Evolutionary conservation across 1,140 invertebrate genomes (phyloP).

Genomic region (Nomia melanderi): DNA sequence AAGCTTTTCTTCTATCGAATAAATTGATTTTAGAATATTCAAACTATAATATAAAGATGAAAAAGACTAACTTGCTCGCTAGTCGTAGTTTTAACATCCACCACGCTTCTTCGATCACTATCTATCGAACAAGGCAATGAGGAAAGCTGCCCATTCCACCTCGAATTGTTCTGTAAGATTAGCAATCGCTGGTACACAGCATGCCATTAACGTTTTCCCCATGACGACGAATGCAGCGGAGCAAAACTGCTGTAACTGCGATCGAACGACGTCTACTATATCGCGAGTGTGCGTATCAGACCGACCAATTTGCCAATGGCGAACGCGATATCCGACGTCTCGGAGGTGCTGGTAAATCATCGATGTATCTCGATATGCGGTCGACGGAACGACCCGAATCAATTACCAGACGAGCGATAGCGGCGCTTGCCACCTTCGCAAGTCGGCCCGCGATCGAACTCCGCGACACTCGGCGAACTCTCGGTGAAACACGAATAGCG

Average conservation of each 20-base stretch:
- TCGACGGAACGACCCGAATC: slow-evolving; percentile 15
- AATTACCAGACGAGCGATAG: slow-evolving; percentile 11
- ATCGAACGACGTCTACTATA: background rate
- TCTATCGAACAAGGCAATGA: no score
- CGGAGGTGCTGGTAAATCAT: slow-evolving; percentile 35
- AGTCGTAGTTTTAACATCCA: no score
- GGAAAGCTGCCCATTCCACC: no score
- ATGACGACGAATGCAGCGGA: background rate
- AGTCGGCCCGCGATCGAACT: background rate
- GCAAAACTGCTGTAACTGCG: background rate
- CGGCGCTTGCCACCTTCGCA: background rate
- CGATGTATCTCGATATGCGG: background rate
- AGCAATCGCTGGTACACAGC: no score
- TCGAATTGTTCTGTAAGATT: no score
- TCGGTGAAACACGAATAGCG: no score
- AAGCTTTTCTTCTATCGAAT: no score
- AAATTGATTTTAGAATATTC: no score
- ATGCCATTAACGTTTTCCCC: no score
- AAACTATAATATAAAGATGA: no score
- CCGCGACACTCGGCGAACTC: background rate
- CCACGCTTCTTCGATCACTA: no score
- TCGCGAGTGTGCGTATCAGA: background rate
- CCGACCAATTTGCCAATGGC: background rate
- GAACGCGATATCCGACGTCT: slow-evolving; percentile 12
- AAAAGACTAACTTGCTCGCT: no score